Conservation (phyloP, 2,113 vertebrate genomes). For the Entosphenus tridentatus region DNA sequence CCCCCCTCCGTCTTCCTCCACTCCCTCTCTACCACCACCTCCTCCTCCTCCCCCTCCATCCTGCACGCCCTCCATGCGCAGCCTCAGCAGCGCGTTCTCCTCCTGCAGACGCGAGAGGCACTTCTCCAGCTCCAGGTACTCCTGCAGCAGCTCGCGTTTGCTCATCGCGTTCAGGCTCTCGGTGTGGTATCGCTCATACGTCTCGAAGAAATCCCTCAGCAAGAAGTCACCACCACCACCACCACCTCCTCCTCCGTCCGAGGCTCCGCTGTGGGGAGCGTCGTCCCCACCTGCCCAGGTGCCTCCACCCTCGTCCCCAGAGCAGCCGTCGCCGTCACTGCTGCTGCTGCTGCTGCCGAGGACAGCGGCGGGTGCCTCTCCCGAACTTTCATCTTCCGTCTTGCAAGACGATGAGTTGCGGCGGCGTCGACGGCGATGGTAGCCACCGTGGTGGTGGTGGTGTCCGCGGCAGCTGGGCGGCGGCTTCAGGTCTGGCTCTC, state of each 20-base stretch:
- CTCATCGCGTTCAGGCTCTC: constrained; percentile 4
- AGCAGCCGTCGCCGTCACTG: constrained; percentile 38
- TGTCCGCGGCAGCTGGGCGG: neutral
- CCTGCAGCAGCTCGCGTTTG: neutral
- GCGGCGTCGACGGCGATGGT: constrained; percentile 51
- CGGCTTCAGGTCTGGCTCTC: neutral
- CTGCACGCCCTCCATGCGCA: no score
- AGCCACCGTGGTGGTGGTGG: no score
- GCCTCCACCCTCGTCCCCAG: neutral
- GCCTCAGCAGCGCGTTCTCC: neutral
- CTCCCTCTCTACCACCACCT: no score
- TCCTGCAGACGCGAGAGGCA: constrained; percentile 1
- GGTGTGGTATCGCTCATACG: neutral
- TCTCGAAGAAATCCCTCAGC: constrained; percentile 3
- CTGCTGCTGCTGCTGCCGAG: constrained; percentile 57
- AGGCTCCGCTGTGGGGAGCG: neutral
- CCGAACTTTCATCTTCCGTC: no score
- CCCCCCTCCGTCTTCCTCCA: no score
- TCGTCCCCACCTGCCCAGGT: neutral
- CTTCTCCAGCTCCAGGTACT: constrained; percentile 4
- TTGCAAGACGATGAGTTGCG: constrained; percentile 34
- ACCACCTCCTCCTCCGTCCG: neutral
- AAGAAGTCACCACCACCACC: neutral
- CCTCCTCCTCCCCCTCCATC: no score
- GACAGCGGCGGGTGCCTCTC: constrained; percentile 16